phyloP scores from a whole-genome alignment of 2,888 invertebrate genomes.

The Epicampocera succincta region DNA sequence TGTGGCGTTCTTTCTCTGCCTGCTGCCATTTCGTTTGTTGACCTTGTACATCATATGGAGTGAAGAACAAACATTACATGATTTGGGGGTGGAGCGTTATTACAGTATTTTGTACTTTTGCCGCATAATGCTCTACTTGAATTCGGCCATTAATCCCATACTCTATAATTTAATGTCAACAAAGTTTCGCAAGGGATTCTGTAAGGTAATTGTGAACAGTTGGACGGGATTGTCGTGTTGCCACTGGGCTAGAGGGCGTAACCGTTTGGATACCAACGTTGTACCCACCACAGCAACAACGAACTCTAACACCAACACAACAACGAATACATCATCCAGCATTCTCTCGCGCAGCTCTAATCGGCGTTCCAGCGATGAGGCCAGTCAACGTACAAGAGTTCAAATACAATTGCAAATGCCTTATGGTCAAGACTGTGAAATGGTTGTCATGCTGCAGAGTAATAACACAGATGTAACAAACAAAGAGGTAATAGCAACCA shows the following conservation, averaged over 20 bases:
- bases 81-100: constrained; percentile 89
- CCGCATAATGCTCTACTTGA: constrained; percentile 92
- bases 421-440: constrained; percentile 75
- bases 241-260: constrained; percentile 27
- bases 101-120: constrained; percentile 92
- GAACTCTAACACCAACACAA: constrained; percentile 83
- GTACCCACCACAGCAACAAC: constrained; percentile 80
- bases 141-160: constrained; percentile 95
- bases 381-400: constrained; percentile 66
- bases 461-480: constrained; percentile 47
- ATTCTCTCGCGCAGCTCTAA: constrained; percentile 85
- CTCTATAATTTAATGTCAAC: constrained; percentile 96
- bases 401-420: constrained; percentile 77
- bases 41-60: constrained; percentile 91
- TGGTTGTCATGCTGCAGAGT: constrained; percentile 77
- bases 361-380: constrained; percentile 82
- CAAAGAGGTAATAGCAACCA: constrained; percentile 19
- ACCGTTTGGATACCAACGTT: constrained; percentile 69
- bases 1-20: constrained; percentile 92
- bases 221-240: constrained; percentile 73
- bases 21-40: constrained; percentile 92
- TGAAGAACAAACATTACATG: constrained; percentile 86
- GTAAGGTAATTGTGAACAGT: constrained; percentile 83
- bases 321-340: constrained; percentile 83
- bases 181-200: constrained; percentile 92